Base-by-base conservation (phyloP, 2,888 invertebrate genomes). In the Agrenia bidenticulata region DNA sequence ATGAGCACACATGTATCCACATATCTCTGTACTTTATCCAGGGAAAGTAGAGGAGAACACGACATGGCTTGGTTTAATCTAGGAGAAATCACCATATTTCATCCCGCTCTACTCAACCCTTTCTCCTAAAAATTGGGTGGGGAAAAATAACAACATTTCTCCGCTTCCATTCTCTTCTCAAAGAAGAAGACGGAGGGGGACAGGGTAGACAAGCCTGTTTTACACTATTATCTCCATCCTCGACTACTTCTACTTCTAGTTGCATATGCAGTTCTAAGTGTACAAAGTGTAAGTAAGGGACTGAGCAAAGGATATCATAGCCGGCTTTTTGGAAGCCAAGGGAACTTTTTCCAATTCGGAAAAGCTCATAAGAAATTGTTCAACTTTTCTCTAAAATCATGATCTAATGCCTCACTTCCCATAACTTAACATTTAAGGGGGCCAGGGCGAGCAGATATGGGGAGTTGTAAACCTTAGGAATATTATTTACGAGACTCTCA, bases 21-120 rank as follows among this genome's bases (percentile, higher is more conserved):
- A 4, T 32, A 32, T 32, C 32, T 45, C 7, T n/a, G 51, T 61
- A 37, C 45, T 45, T 45, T 45, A 45, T 45, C 45, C 45, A 63
- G 39, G 53, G 32, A 69, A 69, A 69, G 54, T 66, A 66, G 63
- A 64, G 59, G 53, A 57, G 61, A 69, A 66, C 69, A 69, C 69
- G 69, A 69, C 69, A 69, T 69, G 66, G 64, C 57, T 67, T 24
- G 55, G 42, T 69, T 69, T 69, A 69, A 69, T 69, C 69, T 69
- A 54, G 51, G 58, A 66, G 63, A 69, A 69, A 69, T 69, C 69
- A 66, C 69, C 69, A 69, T 69, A 69, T 66, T 69, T 69, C 69
- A 69, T 69, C 61, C 61, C 63, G 55, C 54, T 56, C 49, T 45
- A 17, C 63, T 37, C 17, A 37, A 50, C 42, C 57, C 63, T 45